Percentiles rank a stretch among this genome's conserved stretches.
phyloP scores from a whole-genome alignment of 2,797 vertebrate species.

The Acanthurus leucopareius region DNA sequence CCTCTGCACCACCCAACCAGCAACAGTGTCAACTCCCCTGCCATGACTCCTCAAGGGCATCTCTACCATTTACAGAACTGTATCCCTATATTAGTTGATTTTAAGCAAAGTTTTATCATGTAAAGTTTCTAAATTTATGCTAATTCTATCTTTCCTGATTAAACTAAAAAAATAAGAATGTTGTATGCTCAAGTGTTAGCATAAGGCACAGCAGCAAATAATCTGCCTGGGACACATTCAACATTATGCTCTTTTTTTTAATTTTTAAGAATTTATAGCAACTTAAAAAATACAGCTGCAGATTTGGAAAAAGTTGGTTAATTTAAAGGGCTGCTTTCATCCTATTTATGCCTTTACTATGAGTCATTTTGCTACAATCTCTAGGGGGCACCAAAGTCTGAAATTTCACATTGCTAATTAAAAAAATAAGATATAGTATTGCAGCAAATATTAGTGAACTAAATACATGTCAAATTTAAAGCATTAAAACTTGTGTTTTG shows the following conservation, averaged over 20 bases:
- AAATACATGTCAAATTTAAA: constrained; percentile 4
- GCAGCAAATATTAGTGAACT: no score
- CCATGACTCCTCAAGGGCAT: no score
- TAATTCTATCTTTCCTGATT: not conserved
- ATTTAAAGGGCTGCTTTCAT: no score
- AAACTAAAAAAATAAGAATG: not conserved
- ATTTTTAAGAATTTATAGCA: not conserved
- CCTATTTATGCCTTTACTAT: no score
- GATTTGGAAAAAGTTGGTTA: no score
- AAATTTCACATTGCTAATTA: not conserved
- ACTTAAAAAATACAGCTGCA: not conserved
- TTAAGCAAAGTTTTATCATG: not conserved
- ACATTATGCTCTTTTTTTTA: not conserved
- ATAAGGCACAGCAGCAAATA: not conserved
- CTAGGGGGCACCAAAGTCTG: not conserved
- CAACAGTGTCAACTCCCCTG: no score
- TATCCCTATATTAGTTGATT: no score
- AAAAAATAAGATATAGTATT: no score
- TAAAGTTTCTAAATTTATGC: not conserved
- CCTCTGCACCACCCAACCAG: no score
- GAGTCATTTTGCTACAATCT: not conserved
- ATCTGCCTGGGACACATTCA: not conserved
- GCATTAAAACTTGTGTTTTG: not conserved
- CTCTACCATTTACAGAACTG: no score
- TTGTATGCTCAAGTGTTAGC: not conserved